Percentiles rank a stretch among this genome's conserved stretches.
phyloP scores from a whole-genome alignment of 2,888 invertebrate genomes.

The Netelia melanura region DNA sequence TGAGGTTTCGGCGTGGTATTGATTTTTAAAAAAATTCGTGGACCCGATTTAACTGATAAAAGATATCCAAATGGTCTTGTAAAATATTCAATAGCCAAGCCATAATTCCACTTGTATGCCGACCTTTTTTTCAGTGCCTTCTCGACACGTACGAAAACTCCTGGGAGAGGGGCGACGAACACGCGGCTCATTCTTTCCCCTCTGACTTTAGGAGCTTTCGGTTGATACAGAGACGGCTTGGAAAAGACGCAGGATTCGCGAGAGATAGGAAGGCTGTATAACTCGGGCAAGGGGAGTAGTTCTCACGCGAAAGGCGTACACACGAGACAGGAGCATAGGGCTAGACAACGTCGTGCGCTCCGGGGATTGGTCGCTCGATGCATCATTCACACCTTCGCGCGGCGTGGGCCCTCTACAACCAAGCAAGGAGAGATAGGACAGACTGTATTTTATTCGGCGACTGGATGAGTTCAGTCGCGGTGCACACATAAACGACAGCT shows the following conservation, averaged over 20 bases:
- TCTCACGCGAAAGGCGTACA: conserved; percentile 56
- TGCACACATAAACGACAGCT: background rate
- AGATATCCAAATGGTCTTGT: background rate
- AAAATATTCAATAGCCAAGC: conserved; percentile 4
- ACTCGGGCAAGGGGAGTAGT: conserved; percentile 32
- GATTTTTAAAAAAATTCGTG: no score
- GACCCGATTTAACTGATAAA: no score
- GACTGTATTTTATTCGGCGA: conserved; percentile 67
- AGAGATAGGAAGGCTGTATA: conserved; percentile 15
- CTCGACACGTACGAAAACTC: background rate
- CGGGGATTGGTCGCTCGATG: conserved; percentile 65
- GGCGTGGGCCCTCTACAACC: conserved; percentile 39
- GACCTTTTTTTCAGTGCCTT: background rate
- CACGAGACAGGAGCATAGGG: conserved; percentile 4
- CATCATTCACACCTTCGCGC: conserved; percentile 72
- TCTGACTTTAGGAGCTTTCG: conserved; percentile 21
- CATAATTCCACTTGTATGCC: conserved; percentile 3
- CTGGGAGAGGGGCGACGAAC: conserved; percentile 6
- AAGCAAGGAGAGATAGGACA: conserved; percentile 39
- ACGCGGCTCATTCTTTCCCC: background rate
- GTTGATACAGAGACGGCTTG: conserved; percentile 9
- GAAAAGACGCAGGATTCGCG: conserved; percentile 37
- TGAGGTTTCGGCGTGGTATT: no score
- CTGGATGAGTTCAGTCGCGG: conserved; percentile 60
- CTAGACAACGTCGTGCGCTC: conserved; percentile 20